These are phyloP conservation scores for Cartodere bifasciata DNA, from an alignment of 2,888 invertebrate species.

Conservation along the genomic window DNA sequence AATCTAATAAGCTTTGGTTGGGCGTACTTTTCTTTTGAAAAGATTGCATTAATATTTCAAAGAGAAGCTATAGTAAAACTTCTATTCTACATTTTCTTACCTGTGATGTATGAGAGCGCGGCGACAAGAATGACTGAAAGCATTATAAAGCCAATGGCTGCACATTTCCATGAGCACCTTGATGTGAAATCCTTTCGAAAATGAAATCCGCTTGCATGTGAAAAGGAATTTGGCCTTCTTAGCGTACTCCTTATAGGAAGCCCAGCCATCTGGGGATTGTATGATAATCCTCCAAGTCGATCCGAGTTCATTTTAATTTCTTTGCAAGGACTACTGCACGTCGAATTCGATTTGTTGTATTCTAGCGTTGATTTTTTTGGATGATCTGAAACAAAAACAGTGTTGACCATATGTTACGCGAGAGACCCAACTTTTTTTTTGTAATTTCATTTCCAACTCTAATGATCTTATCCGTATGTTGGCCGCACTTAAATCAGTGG, in stretches of 20 bases:
- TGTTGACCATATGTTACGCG: no score
- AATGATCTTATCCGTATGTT: no score
- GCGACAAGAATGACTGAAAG: conserved; percentile 72
- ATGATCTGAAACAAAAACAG: conserved; percentile 57
- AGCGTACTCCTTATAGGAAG: conserved; percentile 64
- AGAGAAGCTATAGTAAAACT: no score
- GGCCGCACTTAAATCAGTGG: no score
- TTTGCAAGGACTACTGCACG: conserved; percentile 79
- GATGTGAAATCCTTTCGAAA: conserved; percentile 78
- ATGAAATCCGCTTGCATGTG: conserved; percentile 65
- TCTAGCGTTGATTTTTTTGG: conserved; percentile 81
- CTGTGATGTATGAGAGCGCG: conserved; percentile 77
- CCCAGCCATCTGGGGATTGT: conserved; percentile 46
- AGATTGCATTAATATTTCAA: no score
- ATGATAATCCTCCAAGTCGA: conserved; percentile 41
- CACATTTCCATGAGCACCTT: conserved; percentile 85
- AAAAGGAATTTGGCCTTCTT: conserved; percentile 53
- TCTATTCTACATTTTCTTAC: conserved; percentile 38
- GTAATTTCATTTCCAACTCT: no score
- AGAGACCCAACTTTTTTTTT: no score
- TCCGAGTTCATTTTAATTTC: conserved; percentile 48
- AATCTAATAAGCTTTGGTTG: no score
- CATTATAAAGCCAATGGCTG: conserved; percentile 77
- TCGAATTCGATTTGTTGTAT: conserved; percentile 69
- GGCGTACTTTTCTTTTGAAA: no score